phyloP scores from a whole-genome alignment of 2,113 vertebrate species.

The Pituophis catenifer region DNA sequence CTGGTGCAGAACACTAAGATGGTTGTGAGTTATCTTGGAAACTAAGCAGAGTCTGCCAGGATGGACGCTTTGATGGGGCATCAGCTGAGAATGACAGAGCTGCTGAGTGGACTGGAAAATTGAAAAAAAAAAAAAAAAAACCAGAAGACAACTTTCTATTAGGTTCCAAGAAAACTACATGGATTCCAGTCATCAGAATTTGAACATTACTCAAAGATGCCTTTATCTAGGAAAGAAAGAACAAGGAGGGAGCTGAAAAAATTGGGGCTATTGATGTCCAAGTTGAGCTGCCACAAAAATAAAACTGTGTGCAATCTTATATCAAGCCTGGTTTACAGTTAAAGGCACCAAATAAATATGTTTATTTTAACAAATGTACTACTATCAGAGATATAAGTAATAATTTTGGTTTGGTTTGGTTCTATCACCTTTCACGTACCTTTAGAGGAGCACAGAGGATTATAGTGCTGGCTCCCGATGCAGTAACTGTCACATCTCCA shows the following conservation, averaged over 20 bases:
- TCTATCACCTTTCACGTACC: constrained; percentile 43
- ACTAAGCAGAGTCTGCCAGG: not conserved
- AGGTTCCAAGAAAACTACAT: not conserved
- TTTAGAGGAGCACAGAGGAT: constrained; percentile 60
- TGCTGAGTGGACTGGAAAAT: not conserved
- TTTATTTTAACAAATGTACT: not conserved
- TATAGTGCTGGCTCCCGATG: not conserved
- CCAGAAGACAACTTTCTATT: not conserved
- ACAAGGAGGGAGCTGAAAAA: not conserved
- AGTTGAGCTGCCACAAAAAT: not conserved
- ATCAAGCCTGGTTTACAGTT: no score
- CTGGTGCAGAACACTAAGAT: not conserved
- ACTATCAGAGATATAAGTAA: not conserved
- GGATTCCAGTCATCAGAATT: not conserved
- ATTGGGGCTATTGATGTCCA: not conserved
- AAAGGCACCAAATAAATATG: not conserved
- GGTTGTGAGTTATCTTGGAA: not conserved
- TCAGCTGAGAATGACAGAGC: not conserved
- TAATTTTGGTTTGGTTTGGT: not conserved
- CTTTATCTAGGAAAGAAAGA: not conserved
- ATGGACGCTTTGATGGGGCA: not conserved
- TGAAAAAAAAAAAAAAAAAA: not conserved
- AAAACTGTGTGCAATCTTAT: not conserved
- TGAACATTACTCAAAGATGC: not conserved
- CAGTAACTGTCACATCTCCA: constrained; percentile 57